A percentile compares a stretch with the other conserved stretches of the same genome.
phyloP scores from a whole-genome alignment of 2,797 vertebrate genomes.

The Coluber constrictor region DNA sequence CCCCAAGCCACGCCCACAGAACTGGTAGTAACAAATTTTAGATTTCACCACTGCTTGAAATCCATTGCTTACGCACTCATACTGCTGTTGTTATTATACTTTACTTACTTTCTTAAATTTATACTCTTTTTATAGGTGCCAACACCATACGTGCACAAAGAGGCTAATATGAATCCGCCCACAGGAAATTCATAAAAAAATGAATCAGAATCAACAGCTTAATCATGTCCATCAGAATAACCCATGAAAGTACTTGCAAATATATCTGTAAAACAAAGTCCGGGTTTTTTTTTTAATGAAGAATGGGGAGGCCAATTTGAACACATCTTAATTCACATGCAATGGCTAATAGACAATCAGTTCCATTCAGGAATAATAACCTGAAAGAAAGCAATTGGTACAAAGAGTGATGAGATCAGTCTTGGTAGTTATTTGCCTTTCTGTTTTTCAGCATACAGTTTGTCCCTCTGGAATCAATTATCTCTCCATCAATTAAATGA shows the following conservation, averaged over 20 bases:
- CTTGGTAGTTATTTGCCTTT: slow-evolving; percentile 16
- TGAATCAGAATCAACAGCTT: not conserved
- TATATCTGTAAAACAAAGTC: not conserved
- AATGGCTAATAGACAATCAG: not conserved
- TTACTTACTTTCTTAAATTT: not conserved
- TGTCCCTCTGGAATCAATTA: slow-evolving; percentile 11
- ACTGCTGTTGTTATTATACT: not conserved
- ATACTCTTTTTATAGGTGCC: not conserved
- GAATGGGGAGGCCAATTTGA: not conserved
- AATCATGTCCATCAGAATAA: not conserved
- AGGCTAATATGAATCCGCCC: not conserved
- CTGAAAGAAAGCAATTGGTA: slow-evolving; percentile 14
- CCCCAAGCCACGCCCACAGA: too few relatives aligned
- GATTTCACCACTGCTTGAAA: not conserved
- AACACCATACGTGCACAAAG: not conserved
- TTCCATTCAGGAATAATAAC: slow-evolving; percentile 6
- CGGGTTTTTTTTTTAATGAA: not conserved
- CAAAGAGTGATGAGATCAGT: slow-evolving; percentile 4
- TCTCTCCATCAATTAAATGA: not conserved
- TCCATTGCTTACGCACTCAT: not conserved
- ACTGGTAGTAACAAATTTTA: too few relatives aligned
- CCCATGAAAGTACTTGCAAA: not conserved
- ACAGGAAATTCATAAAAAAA: not conserved
- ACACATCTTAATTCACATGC: not conserved
- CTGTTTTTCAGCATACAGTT: not conserved